Percentiles rank a stretch among this genome's conserved stretches.
Conservation (phyloP, 2,797 vertebrate species). For the Hapalemur alaotrensis region DNA sequence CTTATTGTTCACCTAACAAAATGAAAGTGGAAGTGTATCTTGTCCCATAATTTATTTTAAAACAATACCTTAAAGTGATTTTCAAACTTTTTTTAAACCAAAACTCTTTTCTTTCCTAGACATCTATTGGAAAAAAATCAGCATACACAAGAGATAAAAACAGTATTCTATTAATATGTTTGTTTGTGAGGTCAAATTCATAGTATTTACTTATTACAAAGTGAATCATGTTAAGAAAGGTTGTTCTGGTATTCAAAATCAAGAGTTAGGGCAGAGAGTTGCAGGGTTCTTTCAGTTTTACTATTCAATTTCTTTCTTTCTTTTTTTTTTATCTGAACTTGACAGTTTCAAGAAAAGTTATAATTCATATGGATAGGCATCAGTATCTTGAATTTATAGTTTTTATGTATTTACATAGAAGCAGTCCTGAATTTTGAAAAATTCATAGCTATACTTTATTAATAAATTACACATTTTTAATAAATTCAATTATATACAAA, state of each 20-base stretch:
- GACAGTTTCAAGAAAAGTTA: background rate
- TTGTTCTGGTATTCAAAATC: background rate
- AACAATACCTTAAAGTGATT: background rate
- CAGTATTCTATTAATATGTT: background rate
- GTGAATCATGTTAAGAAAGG: background rate
- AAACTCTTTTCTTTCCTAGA: background rate
- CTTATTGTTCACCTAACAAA: background rate
- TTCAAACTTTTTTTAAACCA: background rate
- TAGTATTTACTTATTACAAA: background rate
- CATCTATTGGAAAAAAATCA: background rate
- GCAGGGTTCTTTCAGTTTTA: background rate
- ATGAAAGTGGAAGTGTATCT: background rate
- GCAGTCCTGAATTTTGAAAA: background rate
- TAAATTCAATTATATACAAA: background rate
- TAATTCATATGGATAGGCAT: background rate
- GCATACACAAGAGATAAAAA: background rate
- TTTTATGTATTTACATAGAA: background rate
- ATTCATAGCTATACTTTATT: background rate
- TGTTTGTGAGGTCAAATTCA: background rate
- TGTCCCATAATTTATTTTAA: background rate
- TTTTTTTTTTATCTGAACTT: background rate
- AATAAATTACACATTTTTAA: background rate
- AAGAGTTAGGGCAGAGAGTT: background rate
- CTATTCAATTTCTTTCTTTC: background rate
- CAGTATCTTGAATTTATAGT: background rate